A percentile compares a stretch with the other conserved stretches of the same genome.
Conservation (phyloP, 2,888 invertebrate species). For the Catonia carolina region DNA sequence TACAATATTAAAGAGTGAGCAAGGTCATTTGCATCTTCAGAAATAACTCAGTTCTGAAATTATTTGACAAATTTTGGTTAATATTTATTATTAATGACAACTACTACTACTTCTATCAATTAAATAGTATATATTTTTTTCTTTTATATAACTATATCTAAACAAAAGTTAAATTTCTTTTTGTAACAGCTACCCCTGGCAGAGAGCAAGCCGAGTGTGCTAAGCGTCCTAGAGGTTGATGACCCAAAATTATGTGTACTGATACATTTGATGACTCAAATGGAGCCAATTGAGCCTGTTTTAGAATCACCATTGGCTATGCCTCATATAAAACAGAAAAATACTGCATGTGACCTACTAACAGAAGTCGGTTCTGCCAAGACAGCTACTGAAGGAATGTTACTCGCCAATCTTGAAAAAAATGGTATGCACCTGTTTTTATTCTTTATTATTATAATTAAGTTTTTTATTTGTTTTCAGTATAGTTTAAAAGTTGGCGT, state of each 20-base stretch:
- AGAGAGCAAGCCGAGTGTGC: slow-evolving; percentile 50
- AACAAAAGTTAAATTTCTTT: no score
- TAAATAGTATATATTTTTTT: no score
- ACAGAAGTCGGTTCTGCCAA: slow-evolving; percentile 66
- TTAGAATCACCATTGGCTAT: slow-evolving; percentile 77
- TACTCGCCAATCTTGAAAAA: slow-evolving; percentile 84
- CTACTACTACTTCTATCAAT: no score
- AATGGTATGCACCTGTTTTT: slow-evolving; percentile 50
- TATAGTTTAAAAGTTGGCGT: no score
- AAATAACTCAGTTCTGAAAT: no score
- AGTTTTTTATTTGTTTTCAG: not conserved
- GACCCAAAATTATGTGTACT: slow-evolving; percentile 84
- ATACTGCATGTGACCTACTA: slow-evolving; percentile 68
- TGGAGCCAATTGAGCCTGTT: slow-evolving; percentile 78
- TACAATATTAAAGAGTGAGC: no score
- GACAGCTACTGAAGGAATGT: slow-evolving; percentile 71
- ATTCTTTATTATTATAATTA: not conserved
- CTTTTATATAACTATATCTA: no score
- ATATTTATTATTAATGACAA: no score
- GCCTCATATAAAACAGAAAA: slow-evolving; percentile 69
- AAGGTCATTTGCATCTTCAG: no score
- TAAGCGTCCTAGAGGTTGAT: slow-evolving; percentile 74
- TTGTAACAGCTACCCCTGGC: slow-evolving; percentile 56
- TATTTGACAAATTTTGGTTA: no score
- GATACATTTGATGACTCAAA: slow-evolving; percentile 82